Percentiles rank a stretch among this genome's conserved stretches.
These are phyloP conservation scores for Elymnias hypermnestra DNA, from an alignment of 1,140 invertebrate genomes.

Conservation along the genomic window DNA sequence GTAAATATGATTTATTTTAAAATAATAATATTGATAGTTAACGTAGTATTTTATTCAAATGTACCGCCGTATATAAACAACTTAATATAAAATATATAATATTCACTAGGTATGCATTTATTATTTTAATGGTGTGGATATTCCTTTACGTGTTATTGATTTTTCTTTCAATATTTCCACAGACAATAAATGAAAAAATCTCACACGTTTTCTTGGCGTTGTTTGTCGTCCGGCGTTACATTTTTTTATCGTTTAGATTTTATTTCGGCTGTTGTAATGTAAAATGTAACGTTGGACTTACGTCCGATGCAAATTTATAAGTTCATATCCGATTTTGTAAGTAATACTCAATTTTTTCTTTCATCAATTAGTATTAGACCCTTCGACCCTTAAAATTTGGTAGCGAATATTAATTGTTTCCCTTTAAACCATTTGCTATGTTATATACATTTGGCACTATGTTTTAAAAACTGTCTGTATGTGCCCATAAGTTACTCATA, in stretches of 20 bases:
- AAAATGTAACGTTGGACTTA: constrained; percentile 56
- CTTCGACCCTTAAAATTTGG: constrained; percentile 17
- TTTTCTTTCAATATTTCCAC: constrained; percentile 21
- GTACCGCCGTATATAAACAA: too few relatives aligned
- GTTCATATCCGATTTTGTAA: constrained; percentile 52
- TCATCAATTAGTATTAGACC: constrained; percentile 17
- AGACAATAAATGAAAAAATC: constrained; percentile 49
- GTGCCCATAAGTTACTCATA: too few relatives aligned
- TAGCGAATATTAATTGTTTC: constrained; percentile 17
- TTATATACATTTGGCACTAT: too few relatives aligned
- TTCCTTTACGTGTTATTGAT: constrained; percentile 24
- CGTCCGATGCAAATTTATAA: constrained; percentile 43
- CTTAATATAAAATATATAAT: too few relatives aligned
- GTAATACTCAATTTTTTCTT: constrained; percentile 33
- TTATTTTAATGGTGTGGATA: too few relatives aligned
- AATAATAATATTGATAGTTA: too few relatives aligned
- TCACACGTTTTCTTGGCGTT: constrained; percentile 73
- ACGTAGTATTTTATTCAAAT: too few relatives aligned
- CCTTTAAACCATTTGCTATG: too few relatives aligned
- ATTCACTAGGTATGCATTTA: too few relatives aligned
- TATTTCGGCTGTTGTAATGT: constrained; percentile 41
- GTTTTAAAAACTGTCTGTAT: too few relatives aligned
- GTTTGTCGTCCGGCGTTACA: constrained; percentile 67
- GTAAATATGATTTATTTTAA: too few relatives aligned
- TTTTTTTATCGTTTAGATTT: constrained; percentile 27